A percentile compares a stretch with the other conserved stretches of the same genome.
phyloP scores from a whole-genome alignment of 2,888 invertebrate genomes.

The Cryptophagus acutangulus region DNA sequence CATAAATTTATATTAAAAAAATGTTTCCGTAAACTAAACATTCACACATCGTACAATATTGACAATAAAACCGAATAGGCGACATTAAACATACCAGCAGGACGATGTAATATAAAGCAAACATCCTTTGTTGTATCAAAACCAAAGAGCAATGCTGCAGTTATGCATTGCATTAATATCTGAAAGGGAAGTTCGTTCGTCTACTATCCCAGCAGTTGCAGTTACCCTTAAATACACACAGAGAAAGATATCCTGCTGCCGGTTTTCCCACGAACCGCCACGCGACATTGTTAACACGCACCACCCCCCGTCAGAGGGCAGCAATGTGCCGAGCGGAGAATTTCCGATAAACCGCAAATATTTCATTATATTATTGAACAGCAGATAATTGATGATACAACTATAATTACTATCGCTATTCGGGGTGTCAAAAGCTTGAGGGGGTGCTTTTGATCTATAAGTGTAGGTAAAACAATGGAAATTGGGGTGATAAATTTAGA shows the following conservation, averaged over 20 bases:
- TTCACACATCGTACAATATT: no score
- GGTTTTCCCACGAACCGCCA: constrained; percentile 4
- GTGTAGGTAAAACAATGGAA: no score
- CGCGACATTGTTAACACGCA: constrained; percentile 17
- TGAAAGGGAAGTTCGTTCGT: not conserved
- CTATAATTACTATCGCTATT: no score
- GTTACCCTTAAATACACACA: constrained; percentile 17
- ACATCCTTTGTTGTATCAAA: constrained; percentile 2
- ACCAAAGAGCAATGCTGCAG: not conserved
- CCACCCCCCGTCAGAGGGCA: constrained; percentile 24
- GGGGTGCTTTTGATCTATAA: no score
- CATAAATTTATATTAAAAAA: no score
- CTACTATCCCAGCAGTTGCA: constrained; percentile 3
- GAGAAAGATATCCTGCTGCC: not conserved
- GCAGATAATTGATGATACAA: no score
- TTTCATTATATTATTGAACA: no score
- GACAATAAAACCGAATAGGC: not conserved
- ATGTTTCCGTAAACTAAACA: not conserved
- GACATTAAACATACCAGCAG: not conserved
- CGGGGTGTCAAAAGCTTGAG: no score
- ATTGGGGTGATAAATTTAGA: no score
- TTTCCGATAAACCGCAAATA: no score
- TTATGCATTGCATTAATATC: not conserved
- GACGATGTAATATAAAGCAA: no score
- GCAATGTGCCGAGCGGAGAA: constrained; percentile 10